Evolutionary conservation across 30 jellyfish, hydroid and myxozoan species (phyloP), one percentile per base, ranked within the genome.

Genomic region (Hydractinia symbiolongicarpus): DNA sequence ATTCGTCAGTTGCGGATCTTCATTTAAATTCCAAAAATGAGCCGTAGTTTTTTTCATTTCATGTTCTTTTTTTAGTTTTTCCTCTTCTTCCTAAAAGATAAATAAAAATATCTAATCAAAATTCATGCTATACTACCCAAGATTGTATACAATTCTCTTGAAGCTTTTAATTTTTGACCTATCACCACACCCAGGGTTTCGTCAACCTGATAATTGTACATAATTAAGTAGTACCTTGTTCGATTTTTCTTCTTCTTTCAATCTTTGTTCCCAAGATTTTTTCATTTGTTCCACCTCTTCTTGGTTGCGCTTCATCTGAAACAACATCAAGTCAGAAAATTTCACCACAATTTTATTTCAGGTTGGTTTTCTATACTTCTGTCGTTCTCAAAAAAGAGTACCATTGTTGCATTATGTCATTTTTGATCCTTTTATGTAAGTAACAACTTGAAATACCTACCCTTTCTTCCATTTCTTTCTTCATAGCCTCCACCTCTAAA

Each of bases 391-490:
- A 30, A 30, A 30, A 30, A 30, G 44, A 30, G 44, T 1, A 30
- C 44, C 2, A 30, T 30, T 30, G 44, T 30, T 30, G 44, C 44
- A 30, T 30, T 30, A 0, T 30, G 44, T 30, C 44, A 30, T 30
- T 30, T 30, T 30, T 30, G 2, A 79, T 16, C 54, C 5, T 66
- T 40, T 54, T 16, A 0, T 5, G 8, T 61, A 67, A 4, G 68
- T 0, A 79, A 6, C 7, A 6, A 4, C 17, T 64, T 55, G 5
- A 17, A 8, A 61, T 67, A 8, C 85, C 68, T 79, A 88, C 97
- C 88, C 95, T 89, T 54, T 89, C 97, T 54, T 89, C 97, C 97
- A 89, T 89, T 19, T 84, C 97, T 57, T 76, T 84, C 79, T 89
- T 89, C 84, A 89, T 83, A 61, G 78, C 93, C 76, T 84, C 97